Base-by-base conservation (phyloP, 1,140 invertebrate species). In the Portunus trituberculatus region DNA sequence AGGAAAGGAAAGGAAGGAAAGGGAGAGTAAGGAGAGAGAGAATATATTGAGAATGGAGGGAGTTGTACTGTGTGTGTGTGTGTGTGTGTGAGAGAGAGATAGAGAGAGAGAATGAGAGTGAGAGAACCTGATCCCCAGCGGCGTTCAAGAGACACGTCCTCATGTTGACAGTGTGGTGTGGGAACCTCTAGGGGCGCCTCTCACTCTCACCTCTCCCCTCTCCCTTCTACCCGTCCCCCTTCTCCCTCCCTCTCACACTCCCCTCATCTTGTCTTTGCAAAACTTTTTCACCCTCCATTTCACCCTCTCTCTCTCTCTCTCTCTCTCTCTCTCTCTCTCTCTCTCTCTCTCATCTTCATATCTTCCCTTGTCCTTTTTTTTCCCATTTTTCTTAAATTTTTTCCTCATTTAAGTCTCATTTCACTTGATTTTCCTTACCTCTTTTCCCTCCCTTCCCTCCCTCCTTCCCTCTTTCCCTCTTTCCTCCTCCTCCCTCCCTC, bases 131-230 rank as follows among this genome's bases (percentile, higher is more conserved):
- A 76, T 76, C 67, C 67, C 67, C 67, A n/a, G 67, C 67, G 25
- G 67, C 67, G 67, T n/a, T 25, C 20, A 76, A n/a, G 67, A 76
- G 67, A 76, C 67, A 76, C 67, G 67, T 76, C 20, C 67, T n/a
- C 67, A n/a, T 76, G 67, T 76, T 76, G 67, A 76, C 67, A 76
- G 67, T 76, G 67, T 76, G 67, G 67, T 76, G 67, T n/a, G 67
- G 67, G 20, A n/a, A 2, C 67, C n/a, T n/a, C 67, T 1, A 8
- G 8, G 67, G n/a, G n/a, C 12, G 20, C n/a, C n/a, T n/a, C n/a
- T 20, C 67, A 8, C n/a, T 76, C 67, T 25, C 20, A n/a, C 67
- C 0, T 1, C 8, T 76, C n/a, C 20, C 67, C 67, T 76, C 20
- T 76, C 59, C 59, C 59, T 25, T 25, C 20, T 12, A 12, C 59